These are phyloP conservation scores for Mactromeris polynyma DNA, from an alignment of 2,888 invertebrate species.

Conservation along the genomic window DNA sequence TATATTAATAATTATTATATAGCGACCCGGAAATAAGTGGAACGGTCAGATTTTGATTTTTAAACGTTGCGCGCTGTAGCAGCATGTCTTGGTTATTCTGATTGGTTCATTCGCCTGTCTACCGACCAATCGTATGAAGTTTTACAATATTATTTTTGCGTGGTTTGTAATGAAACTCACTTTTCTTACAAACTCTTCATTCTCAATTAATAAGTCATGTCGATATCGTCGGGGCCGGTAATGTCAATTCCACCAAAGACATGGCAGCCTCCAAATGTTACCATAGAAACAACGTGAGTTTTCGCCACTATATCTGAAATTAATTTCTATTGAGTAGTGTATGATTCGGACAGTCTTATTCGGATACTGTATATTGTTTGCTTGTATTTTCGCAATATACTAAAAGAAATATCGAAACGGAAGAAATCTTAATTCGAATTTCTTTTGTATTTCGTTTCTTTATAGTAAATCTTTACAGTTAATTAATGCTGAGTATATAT, in stretches of 20 bases:
- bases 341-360: slow-evolving; percentile 7
- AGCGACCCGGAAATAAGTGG: too few relatives aligned
- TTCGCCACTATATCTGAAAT: background rate
- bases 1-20: too few relatives aligned
- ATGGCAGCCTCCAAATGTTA: slow-evolving; percentile 85
- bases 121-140: background rate
- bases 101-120: background rate
- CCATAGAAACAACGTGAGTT: slow-evolving; percentile 84
- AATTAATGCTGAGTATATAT: too few relatives aligned
- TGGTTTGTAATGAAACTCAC: background rate
- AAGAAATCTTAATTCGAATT: too few relatives aligned
- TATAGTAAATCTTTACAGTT: too few relatives aligned
- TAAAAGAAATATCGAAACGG: too few relatives aligned
- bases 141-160: background rate
- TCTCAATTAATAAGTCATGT: slow-evolving; percentile 14
- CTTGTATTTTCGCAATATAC: too few relatives aligned
- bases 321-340: too few relatives aligned
- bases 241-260: slow-evolving; percentile 84
- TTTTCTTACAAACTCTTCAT: background rate
- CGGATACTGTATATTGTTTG: slow-evolving; percentile 2
- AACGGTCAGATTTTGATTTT: too few relatives aligned
- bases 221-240: slow-evolving; percentile 67
- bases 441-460: too few relatives aligned
- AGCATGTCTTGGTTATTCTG: background rate
- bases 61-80: too few relatives aligned